Evolutionary conservation across 1,140 invertebrate genomes (phyloP).

Genomic region (Aphelenchoides besseyi): DNA sequence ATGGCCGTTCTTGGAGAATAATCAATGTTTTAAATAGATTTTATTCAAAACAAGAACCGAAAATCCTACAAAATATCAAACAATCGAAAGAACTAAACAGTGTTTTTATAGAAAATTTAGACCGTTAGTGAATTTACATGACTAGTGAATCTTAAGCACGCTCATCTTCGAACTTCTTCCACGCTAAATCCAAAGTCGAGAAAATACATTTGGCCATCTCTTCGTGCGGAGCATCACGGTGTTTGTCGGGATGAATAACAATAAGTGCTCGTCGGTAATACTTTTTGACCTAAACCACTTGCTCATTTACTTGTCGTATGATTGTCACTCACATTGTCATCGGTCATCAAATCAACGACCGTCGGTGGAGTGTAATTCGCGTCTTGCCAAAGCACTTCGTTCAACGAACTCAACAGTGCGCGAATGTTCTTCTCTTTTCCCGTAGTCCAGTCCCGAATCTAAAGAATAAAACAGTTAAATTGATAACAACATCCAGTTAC

Average conservation of each 20-base stretch:
- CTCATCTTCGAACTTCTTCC: slow-evolving; percentile 82
- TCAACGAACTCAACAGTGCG: slow-evolving; percentile 85
- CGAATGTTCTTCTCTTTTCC: slow-evolving; percentile 94
- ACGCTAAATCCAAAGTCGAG: slow-evolving; percentile 97
- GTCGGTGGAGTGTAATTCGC: slow-evolving; percentile 76
- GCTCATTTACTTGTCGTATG: not conserved
- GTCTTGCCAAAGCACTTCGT: slow-evolving; percentile 88
- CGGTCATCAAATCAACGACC: slow-evolving; percentile 85
- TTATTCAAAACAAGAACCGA: no score
- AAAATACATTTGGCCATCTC: slow-evolving; percentile 86
- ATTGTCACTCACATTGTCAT: slow-evolving; percentile 63
- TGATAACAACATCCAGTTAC: no score
- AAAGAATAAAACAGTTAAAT: not conserved
- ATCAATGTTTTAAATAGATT: no score
- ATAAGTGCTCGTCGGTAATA: slow-evolving; percentile 89
- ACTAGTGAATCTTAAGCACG: no score
- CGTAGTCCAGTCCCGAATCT: slow-evolving; percentile 77
- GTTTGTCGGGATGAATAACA: slow-evolving; percentile 94
- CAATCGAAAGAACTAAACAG: no score
- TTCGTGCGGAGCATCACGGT: slow-evolving; percentile 64
- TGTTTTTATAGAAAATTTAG: no score
- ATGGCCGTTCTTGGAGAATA: no score
- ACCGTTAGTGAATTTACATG: no score
- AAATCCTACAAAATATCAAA: no score
- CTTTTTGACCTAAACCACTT: slow-evolving; percentile 71